A percentile compares a stretch with the other conserved stretches of the same genome.
Evolutionary conservation across 2,797 vertebrate species (phyloP).

Genomic region (Typhlichthys subterraneus): DNA sequence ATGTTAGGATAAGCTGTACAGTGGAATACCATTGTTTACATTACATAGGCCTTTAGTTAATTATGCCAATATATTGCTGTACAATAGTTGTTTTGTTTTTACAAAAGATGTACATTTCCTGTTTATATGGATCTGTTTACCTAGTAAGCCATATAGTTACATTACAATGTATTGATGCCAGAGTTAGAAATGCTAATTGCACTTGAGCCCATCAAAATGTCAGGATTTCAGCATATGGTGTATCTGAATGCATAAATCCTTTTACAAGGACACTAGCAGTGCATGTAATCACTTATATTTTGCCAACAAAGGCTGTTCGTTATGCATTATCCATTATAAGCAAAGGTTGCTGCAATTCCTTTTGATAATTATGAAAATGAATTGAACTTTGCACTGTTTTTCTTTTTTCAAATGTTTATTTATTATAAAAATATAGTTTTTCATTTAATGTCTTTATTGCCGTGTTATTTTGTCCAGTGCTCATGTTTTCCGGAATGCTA

Average conservation of each 20-base stretch:
- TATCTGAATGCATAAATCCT: constrained; percentile 43
- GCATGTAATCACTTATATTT: constrained; percentile 44
- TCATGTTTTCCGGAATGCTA: constrained; percentile 43
- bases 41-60: constrained; percentile 82
- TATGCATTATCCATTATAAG: constrained; percentile 42
- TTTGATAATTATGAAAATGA: constrained; percentile 9
- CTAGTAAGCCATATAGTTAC: constrained; percentile 86
- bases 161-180: constrained; percentile 76
- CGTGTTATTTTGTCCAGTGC: constrained; percentile 34
- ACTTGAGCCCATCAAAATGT: constrained; percentile 73
- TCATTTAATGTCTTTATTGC: constrained; percentile 8
- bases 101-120: constrained; percentile 78
- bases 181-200: constrained; percentile 80
- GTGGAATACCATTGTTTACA: constrained; percentile 95
- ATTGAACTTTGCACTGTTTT: constrained; percentile 1
- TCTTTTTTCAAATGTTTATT: neutral
- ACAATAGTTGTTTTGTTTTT: constrained; percentile 76
- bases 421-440: neutral
- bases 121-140: constrained; percentile 84
- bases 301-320: constrained; percentile 66
- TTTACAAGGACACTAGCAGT: constrained; percentile 47
- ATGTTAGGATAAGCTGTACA: constrained; percentile 87
- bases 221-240: constrained; percentile 40
- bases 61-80: constrained; percentile 85
- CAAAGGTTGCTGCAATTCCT: constrained; percentile 27